Evolutionary conservation across 1,140 invertebrate genomes (phyloP), one percentile per base, ranked within the genome.

Genomic region (Frieseomelitta varia): DNA sequence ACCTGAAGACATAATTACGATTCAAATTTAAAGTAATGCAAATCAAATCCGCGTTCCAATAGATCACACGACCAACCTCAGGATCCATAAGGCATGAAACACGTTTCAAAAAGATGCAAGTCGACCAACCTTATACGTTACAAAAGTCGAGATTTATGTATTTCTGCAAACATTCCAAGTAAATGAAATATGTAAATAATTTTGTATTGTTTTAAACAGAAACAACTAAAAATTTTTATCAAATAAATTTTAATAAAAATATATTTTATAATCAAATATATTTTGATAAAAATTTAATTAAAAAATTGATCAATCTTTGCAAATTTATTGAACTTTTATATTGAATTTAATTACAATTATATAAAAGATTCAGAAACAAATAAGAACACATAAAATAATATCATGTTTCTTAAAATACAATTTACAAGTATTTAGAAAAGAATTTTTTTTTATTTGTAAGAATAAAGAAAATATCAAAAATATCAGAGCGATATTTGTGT

Each of bases 1-100:
- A 94, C 93, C 92, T 91, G 93, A 85, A 87, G 93, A 90, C 93
- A 94, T 94, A 84, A 77, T 93, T 91, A 58, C 65, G 56, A 84
- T 55, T 76, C 72, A 51, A 85, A 90, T 87, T 51, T 53, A 75
- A 73, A 74, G 67, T 80, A 85, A 87, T 80, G 78, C 73, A 86
- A 90, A 87, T 83, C 72, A 88, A 84, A 82, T 76, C 61, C 73
- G 81, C 73, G 84, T 79, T 88, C 88, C 81, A 61, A 81, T 88
- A 74, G 21, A 81, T 81, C 84, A 89, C 90, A 91, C 90, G 90
- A 90, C 80, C 90, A 89, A 92, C 75, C 86, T 90, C 87, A 79
- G 69, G 84, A 86, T 86, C 78, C 81, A 71, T 92, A 87, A 91
- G 87, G 86, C 91, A 92, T 87, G 86, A 91, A 92, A 58, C 79